These are phyloP conservation scores for Ischnus inquisitorius DNA, from an alignment of 2,888 invertebrate genomes.

Conservation along the genomic window DNA sequence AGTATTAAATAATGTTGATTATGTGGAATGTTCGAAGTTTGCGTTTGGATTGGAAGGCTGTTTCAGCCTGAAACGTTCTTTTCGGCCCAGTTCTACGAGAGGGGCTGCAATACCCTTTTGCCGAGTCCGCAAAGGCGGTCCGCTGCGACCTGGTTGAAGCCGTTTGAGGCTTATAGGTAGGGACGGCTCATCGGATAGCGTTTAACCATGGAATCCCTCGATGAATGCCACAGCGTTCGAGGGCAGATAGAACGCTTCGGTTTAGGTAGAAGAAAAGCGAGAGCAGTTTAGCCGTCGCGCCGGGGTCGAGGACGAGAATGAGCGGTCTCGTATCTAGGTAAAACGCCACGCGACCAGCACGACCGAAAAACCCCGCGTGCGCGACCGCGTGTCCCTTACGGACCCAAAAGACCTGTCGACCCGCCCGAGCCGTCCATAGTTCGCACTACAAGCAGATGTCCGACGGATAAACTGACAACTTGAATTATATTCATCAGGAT, in stretches of 20 bases:
- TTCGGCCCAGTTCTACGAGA: background rate
- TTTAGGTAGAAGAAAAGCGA: conserved; percentile 18
- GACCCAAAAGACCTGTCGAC: conserved; percentile 79
- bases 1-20: too few species aligned
- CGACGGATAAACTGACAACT: conserved; percentile 80
- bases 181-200: conserved; percentile 83
- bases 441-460: conserved; percentile 73
- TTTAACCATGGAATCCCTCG: conserved; percentile 77
- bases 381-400: conserved; percentile 63
- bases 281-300: conserved; percentile 1
- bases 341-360: conserved; percentile 83
- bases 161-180: conserved; percentile 69
- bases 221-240: conserved; percentile 42
- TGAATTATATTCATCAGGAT: conserved; percentile 82
- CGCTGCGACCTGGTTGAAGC: conserved; percentile 26
- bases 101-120: background rate
- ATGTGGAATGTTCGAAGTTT: too few species aligned
- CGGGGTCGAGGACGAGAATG: conserved; percentile 13
- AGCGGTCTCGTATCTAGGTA: conserved; percentile 64
- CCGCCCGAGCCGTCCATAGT: conserved; percentile 68
- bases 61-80: background rate
- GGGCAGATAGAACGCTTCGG: conserved; percentile 2
- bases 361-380: conserved; percentile 66
- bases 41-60: too few species aligned
- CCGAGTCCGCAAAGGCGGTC: background rate